A percentile compares a stretch with the other conserved stretches of the same genome.
phyloP scores from a whole-genome alignment of 2,797 vertebrate genomes.

The Parambassis ranga region DNA sequence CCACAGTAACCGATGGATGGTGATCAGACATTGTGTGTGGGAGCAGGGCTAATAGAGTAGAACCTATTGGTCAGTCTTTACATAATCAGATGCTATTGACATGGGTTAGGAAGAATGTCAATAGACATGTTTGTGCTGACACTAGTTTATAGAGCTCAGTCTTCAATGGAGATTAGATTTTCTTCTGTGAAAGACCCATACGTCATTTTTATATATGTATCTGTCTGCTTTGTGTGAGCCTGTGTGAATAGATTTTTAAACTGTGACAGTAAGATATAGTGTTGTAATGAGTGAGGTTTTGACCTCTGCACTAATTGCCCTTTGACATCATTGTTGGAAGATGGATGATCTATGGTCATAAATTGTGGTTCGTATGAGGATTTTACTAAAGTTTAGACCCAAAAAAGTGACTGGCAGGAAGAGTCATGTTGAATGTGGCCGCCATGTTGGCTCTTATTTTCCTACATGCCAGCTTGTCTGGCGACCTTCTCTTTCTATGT shows the following conservation, averaged over 20 bases:
- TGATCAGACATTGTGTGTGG: conserved; percentile 52
- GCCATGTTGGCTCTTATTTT: conserved; percentile 39
- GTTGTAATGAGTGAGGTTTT: too few species aligned
- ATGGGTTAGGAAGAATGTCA: conserved; percentile 56
- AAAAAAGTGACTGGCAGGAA: conserved; percentile 19
- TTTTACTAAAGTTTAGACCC: not conserved
- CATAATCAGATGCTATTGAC: conserved; percentile 70
- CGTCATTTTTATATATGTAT: conserved; percentile 19
- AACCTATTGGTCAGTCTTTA: conserved; percentile 59
- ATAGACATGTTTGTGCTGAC: conserved; percentile 76
- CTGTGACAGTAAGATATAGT: not conserved
- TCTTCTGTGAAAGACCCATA: conserved; percentile 18
- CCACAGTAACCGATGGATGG: conserved; percentile 55
- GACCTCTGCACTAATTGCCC: not conserved
- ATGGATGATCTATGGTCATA: not conserved
- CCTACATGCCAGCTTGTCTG: conserved; percentile 31
- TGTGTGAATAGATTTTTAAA: not conserved
- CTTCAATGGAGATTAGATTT: conserved; percentile 55
- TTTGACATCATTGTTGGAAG: not conserved
- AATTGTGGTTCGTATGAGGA: not conserved
- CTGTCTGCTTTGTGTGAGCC: not conserved
- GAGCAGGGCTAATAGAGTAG: conserved; percentile 52
- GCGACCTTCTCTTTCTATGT: conserved; percentile 64
- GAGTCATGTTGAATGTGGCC: conserved; percentile 51
- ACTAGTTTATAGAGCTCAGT: conserved; percentile 43